Base-by-base conservation (phyloP, 2,113 vertebrate species). In the Rissa tridactyla region DNA sequence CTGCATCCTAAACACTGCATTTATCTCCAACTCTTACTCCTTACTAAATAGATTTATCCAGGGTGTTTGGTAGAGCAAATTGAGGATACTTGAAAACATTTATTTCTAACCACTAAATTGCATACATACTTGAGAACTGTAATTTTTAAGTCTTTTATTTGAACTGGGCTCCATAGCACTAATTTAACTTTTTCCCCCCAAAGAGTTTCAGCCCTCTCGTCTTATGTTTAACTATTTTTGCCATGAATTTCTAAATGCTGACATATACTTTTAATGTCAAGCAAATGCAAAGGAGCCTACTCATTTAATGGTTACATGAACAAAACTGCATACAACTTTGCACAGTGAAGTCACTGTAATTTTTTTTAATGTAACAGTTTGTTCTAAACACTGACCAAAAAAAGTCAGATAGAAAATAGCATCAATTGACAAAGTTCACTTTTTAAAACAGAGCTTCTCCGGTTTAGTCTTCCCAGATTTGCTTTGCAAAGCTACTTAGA, bases 41-140 rank as follows among this genome's bases (percentile, higher is more conserved):
- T 86, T 54, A 71, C 12, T 86, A 18, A 82, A 83, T 0, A 34
- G 13, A 34, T 64, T 44, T 15, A 80, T 21, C n/a, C n/a, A 84
- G 32, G 2, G 15, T 62, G 6, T 25, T 82, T 34, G 9, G 20
- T 10, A 82, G 9, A 92, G 10, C 4, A 61, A 69, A 71, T 1
- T 18, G 16, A 51, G 8, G 6, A 38, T 34, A 54, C 26, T 5
- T 12, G 11, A 64, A 75, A 85, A 44, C 4, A 9, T 21, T 86
- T 64, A 60, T 82, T 79, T 29, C 38, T 40, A 57, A 88, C 15
- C 32, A 85, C 20, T 38, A 75, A 88, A 70, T 20, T 16, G 6
- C n/a, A 58, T 13, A 15, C 6, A 16, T 16, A 58, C 15, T 42
- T 0, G 0, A 47, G 15, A 92, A 86, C 11, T 18, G 15, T n/a